A percentile compares a stretch with the other conserved stretches of the same genome.
These are phyloP conservation scores for Drosophila acutilabella DNA, from an alignment of 2,888 invertebrate species.

Conservation along the genomic window DNA sequence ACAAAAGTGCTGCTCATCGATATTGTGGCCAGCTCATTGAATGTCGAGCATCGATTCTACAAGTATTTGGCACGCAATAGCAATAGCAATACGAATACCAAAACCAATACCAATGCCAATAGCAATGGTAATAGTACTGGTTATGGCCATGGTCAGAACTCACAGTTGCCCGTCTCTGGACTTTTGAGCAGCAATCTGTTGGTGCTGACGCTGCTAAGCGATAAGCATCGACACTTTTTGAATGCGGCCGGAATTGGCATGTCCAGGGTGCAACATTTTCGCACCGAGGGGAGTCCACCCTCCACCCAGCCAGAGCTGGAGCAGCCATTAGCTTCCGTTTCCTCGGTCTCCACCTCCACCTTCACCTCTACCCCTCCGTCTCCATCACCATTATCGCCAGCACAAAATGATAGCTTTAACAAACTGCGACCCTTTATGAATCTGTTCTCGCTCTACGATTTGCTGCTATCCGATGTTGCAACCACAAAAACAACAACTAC, in stretches of 20 bases:
- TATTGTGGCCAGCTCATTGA: constrained; percentile 84
- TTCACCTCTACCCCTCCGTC: neutral
- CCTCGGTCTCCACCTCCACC: neutral
- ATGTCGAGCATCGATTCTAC: constrained; percentile 84
- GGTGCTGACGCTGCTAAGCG: constrained; percentile 84
- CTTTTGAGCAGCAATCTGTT: constrained; percentile 82
- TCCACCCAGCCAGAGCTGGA: neutral
- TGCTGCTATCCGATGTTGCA: constrained; percentile 74
- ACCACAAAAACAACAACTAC: constrained; percentile 15
- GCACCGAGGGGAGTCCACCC: constrained; percentile 24
- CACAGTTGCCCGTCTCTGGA: constrained; percentile 47
- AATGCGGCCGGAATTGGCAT: constrained; percentile 82
- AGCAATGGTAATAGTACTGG: constrained; percentile 6
- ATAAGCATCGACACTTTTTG: constrained; percentile 84
- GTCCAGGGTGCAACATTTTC: constrained; percentile 81
- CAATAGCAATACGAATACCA: constrained; percentile 41
- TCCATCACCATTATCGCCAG: constrained; percentile 1
- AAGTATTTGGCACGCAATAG: constrained; percentile 78
- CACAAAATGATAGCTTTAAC: constrained; percentile 57
- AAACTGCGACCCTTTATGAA: constrained; percentile 81
- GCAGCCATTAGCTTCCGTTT: neutral
- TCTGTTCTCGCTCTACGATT: constrained; percentile 84
- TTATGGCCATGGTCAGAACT: constrained; percentile 11
- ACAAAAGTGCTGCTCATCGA: constrained; percentile 85
- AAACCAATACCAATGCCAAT: constrained; percentile 16